phyloP scores from a whole-genome alignment of 2,797 vertebrate species.

The Crenichthys baileyi region DNA sequence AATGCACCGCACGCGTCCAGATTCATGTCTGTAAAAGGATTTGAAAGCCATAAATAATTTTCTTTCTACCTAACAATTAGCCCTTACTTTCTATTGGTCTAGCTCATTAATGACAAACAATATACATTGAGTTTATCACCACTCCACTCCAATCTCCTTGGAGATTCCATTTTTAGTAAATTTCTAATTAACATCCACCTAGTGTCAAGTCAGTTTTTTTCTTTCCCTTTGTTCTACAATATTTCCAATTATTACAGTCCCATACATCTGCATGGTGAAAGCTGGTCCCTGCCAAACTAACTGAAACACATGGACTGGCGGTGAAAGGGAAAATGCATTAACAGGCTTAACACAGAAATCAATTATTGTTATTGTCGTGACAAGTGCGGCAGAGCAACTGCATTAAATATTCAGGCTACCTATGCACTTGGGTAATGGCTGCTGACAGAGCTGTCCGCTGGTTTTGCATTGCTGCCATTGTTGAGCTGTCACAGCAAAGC shows the following conservation, averaged over 20 bases:
- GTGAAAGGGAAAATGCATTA: conserved; percentile 32
- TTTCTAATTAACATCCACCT: conserved; percentile 51
- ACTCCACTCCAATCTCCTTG: neutral
- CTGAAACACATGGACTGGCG: conserved; percentile 35
- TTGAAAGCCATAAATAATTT: neutral
- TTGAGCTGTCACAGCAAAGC: conserved; percentile 33
- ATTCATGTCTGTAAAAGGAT: neutral
- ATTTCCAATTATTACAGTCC: conserved; percentile 8
- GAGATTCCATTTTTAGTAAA: conserved; percentile 30
- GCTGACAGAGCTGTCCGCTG: conserved; percentile 28
- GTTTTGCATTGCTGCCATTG: conserved; percentile 26
- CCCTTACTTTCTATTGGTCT: neutral
- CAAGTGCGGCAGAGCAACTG: conserved; percentile 9
- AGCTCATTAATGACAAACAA: neutral
- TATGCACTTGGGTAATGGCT: conserved; percentile 44
- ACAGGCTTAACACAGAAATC: conserved; percentile 39
- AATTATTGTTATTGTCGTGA: conserved; percentile 43
- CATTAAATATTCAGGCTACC: conserved; percentile 48
- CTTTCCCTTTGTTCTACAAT: neutral
- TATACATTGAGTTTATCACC: conserved; percentile 28
- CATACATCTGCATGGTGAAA: conserved; percentile 36
- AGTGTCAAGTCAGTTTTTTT: conserved; percentile 13
- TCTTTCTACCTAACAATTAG: neutral
- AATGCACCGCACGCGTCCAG: neutral
- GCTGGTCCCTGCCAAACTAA: conserved; percentile 24